Evolutionary conservation across 1,140 invertebrate species (phyloP), one percentile per base, ranked within the genome.

Genomic region (Eubasilissa regina): DNA sequence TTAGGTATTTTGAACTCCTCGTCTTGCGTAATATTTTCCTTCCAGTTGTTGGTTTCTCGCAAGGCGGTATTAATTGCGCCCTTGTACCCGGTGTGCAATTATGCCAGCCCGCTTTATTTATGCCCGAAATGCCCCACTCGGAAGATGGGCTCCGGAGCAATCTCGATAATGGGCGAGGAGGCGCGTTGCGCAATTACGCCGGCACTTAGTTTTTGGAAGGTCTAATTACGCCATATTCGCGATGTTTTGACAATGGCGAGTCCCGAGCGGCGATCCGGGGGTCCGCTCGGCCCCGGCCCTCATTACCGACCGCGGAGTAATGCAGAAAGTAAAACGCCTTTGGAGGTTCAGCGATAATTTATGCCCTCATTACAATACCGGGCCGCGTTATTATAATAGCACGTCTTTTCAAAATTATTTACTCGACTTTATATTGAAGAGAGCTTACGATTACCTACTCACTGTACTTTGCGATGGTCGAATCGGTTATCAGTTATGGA

Each of bases 151-250:
- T 25, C 60, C 45, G 43, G n/a, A 3, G 45, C 47, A 70, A 70
- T 70, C 66, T 70, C 66, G 45, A 48, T 70, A 70, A 70, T 70
- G 66, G 66, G 13, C 58, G 47, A 17, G 44, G 45, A 70, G 66
- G 17, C 15, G 66, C 66, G 66, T 70, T 45, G 4, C 51, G 48
- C 47, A 70, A 70, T 70, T 70, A 70, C 47, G 44, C 66, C 45
- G 15, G 66, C 47, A 70, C 47, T 70, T 35, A 25, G 47, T 51
- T 70, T 70, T 70, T 70, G 15, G 48, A 70, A 45, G 66, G 66
- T 70, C 47, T 21, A 70, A 70, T 70, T 70, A 21, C 66, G 19
- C 45, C 13, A 43, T 21, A 70, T n/a, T 25, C 19, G 11, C 47
- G 45, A 12, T 19, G 47, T 70, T 53, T 51, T 70, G 66, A 51